Conservation (phyloP, 2,888 invertebrate species). For the Criorhina ranunculi region DNA sequence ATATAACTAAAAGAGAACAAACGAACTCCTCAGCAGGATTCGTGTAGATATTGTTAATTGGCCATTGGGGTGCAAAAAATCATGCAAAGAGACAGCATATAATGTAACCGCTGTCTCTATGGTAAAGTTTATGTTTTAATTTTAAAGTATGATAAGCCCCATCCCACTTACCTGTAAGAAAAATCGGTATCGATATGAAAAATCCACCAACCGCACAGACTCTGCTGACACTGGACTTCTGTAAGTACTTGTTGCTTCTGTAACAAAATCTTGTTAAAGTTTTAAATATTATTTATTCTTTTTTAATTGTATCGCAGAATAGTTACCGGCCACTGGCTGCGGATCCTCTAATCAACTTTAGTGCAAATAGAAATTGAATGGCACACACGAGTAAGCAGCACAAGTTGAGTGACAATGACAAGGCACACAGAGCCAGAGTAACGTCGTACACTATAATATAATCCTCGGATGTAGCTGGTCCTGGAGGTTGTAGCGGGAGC, state of each 20-base stretch:
- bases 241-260: constrained; percentile 96
- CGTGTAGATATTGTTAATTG: too few relatives aligned
- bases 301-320: not conserved
- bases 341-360: constrained; percentile 94
- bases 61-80: too few relatives aligned
- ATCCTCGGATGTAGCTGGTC: constrained; percentile 89
- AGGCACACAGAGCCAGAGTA: constrained; percentile 94
- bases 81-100: too few relatives aligned
- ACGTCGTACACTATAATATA: constrained; percentile 96
- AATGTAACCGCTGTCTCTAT: too few relatives aligned
- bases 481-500: constrained; percentile 82
- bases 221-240: constrained; percentile 95
- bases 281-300: constrained; percentile 43
- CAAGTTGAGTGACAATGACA: constrained; percentile 94
- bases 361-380: constrained; percentile 96
- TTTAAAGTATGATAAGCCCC: not conserved
- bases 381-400: constrained; percentile 97
- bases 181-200: constrained; percentile 97
- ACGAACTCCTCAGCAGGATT: too few relatives aligned
- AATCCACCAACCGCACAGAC: constrained; percentile 97
- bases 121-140: too few relatives aligned
- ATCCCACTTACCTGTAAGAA: constrained; percentile 91
- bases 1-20: too few relatives aligned
- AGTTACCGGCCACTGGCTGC: constrained; percentile 89
- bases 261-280: constrained; percentile 81